These are phyloP conservation scores for Psilopsiagon aurifrons DNA, from an alignment of 2,113 vertebrate species.

Conservation along the genomic window DNA sequence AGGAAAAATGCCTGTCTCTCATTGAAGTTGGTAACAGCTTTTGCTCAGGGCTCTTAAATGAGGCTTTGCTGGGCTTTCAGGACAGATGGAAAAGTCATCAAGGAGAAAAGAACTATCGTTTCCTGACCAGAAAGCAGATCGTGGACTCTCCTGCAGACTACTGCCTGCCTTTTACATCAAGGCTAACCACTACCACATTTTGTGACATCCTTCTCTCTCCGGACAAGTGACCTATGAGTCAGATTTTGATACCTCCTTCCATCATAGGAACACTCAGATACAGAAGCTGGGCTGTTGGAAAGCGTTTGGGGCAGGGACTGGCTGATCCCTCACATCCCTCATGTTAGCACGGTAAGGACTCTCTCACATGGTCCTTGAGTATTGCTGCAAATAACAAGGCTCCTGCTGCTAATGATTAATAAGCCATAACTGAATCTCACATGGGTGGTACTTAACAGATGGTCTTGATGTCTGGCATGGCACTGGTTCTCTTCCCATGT, in stretches of 20 bases:
- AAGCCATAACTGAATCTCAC: constrained; percentile 5
- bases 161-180: neutral
- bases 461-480: neutral
- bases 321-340: neutral
- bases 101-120: constrained; percentile 12
- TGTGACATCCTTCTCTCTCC: neutral
- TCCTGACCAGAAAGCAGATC: constrained; percentile 7
- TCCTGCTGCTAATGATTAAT: constrained; percentile 35
- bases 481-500: neutral
- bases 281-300: neutral
- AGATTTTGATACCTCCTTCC: neutral
- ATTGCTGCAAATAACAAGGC: neutral
- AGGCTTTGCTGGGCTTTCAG: constrained; percentile 25
- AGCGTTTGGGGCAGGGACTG: neutral
- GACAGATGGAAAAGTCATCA: constrained; percentile 13
- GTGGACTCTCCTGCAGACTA: neutral
- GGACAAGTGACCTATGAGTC: neutral
- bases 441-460: constrained; percentile 24
- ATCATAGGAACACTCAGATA: neutral
- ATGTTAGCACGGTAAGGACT: neutral
- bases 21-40: neutral
- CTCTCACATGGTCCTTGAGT: neutral
- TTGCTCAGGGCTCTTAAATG: constrained; percentile 11
- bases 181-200: neutral
- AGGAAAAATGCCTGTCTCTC: neutral